phyloP scores from a whole-genome alignment of 2,888 invertebrate genomes.

The Opisthograptis luteolata region DNA sequence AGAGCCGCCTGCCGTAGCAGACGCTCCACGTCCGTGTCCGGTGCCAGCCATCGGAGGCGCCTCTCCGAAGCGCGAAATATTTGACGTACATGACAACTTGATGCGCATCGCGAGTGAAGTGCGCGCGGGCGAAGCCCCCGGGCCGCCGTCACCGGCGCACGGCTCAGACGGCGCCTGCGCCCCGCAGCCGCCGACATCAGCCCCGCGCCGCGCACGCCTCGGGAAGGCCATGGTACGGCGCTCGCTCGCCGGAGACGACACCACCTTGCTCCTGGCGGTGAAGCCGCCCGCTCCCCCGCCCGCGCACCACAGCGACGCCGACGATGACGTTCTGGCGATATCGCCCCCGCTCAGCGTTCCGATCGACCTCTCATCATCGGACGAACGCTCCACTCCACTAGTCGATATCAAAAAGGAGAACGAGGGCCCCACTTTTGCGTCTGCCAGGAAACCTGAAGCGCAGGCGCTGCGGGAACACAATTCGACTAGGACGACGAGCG shows the following conservation, averaged over 20 bases:
- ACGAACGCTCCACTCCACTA: constrained; percentile 72
- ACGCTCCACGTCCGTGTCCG: constrained; percentile 69
- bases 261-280: constrained; percentile 72
- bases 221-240: constrained; percentile 88
- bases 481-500: constrained; percentile 44
- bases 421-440: constrained; percentile 68
- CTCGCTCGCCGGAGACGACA: constrained; percentile 82
- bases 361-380: constrained; percentile 79
- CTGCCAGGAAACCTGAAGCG: constrained; percentile 71
- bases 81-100: constrained; percentile 70
- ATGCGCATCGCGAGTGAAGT: constrained; percentile 66
- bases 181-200: constrained; percentile 82
- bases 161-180: constrained; percentile 88
- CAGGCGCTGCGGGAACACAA: constrained; percentile 75
- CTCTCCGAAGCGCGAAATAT: constrained; percentile 73
- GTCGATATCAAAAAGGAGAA: constrained; percentile 80
- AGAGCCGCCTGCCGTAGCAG: constrained; percentile 69
- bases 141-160: constrained; percentile 88
- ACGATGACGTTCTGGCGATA: constrained; percentile 80
- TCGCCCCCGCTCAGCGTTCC: constrained; percentile 74
- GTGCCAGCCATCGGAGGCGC: constrained; percentile 74
- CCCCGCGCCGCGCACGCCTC: constrained; percentile 73
- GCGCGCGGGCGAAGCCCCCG: constrained; percentile 70
- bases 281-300: constrained; percentile 61
- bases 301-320: constrained; percentile 73